Base-by-base conservation (phyloP, 1,140 invertebrate species). In the Melanaphis sacchari region DNA sequence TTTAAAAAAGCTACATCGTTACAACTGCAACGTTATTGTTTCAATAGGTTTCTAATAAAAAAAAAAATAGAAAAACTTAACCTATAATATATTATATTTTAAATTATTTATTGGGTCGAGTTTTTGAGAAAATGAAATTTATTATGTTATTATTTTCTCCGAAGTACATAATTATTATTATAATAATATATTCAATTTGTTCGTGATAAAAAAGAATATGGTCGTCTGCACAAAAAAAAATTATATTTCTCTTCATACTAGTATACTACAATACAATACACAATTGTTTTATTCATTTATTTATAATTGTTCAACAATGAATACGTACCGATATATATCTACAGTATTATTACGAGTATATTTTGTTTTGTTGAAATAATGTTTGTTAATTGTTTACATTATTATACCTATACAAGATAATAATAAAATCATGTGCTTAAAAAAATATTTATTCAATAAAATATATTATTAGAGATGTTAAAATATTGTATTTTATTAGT, bases 391-490 rank as follows among this genome's bases (percentile, higher is more conserved):
- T 66, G 59, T 66, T 76, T 76, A 76, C 31, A n/a, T 76, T 76
- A 76, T n/a, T 76, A 76, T 36, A 76, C 31, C 11, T 76, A 76
- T 76, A 18, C 15, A n/a, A n/a, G 31, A 66, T 66, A 66, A 38
- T 9, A 84, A 84, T 40, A 40, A 40, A 84, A 84, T 24, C 24
- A 40, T 84, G 82, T 40, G 82, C 40, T 84, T 40, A 84, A 41
- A 84, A 49, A 84, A 84, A 31, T 87, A 87, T 46, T 52, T 88
- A 88, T 88, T 88, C 43, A 36, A 88, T 52, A n/a, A 49, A 38
- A 87, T 41, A 87, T 46, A 87, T 41, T n/a, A n/a, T n/a, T n/a
- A n/a, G n/a, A n/a, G n/a, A n/a, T n/a, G n/a, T n/a, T n/a, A n/a
- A n/a, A n/a, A n/a, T n/a, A n/a, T n/a, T n/a, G n/a, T n/a, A n/a